A percentile compares a stretch with the other conserved stretches of the same genome.
Conservation (phyloP, 2,797 vertebrate genomes). For the Rallus crepitans region DNA sequence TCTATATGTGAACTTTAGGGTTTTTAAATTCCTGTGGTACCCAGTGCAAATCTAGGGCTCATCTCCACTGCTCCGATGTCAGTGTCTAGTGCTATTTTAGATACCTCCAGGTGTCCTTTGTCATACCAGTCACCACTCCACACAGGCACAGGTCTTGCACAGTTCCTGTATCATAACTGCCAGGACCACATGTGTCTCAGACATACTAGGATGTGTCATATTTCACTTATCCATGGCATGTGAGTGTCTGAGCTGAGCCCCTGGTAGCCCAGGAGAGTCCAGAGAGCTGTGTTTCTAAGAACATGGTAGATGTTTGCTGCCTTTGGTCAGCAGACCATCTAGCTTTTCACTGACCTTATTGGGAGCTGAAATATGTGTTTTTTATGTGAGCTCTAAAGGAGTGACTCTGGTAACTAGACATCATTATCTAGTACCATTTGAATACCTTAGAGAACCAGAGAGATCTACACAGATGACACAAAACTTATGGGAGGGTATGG, state of each 20-base stretch:
- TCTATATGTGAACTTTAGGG: not conserved
- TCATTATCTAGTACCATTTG: not conserved
- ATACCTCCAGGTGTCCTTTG: not conserved
- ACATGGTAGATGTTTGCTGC: not conserved
- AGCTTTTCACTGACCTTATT: not conserved
- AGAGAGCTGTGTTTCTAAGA: not conserved
- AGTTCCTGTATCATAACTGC: not conserved
- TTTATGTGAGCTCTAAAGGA: not conserved
- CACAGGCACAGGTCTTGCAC: not conserved
- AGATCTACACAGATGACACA: not conserved
- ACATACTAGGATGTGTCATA: not conserved
- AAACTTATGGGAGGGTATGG: not conserved
- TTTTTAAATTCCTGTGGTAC: not conserved
- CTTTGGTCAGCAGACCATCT: not conserved
- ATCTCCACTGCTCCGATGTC: not conserved
- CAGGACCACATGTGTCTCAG: not conserved
- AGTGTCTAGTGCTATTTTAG: not conserved
- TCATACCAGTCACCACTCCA: not conserved
- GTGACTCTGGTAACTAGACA: not conserved
- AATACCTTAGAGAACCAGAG: not conserved
- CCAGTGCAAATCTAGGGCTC: not conserved
- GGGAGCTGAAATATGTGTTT: not conserved
- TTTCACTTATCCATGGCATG: not conserved
- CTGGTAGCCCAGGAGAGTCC: not conserved
- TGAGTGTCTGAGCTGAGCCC: not conserved